Base-by-base conservation (phyloP, 1,140 invertebrate genomes). In the Drosophila asahinai region DNA sequence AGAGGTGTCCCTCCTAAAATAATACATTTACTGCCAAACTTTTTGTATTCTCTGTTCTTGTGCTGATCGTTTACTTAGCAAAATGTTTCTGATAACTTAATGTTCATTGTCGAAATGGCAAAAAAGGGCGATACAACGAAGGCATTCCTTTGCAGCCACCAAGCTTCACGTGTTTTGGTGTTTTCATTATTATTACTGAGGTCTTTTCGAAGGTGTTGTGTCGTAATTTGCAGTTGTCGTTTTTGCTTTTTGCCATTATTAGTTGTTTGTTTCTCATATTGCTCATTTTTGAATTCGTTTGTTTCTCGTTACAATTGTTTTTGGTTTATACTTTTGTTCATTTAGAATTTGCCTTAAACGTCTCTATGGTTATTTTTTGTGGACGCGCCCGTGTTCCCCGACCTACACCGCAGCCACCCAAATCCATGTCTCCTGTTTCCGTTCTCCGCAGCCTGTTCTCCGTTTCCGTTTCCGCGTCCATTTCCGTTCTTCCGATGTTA, bases 271-370 rank as follows among this genome's bases (percentile, higher is more conserved):
- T 91, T 73, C 75, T 89, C 67, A 82, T 90, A 84, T 90, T 90
- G 86, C 82, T 81, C 66, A 84, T 86, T 77, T 86, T 86, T 81
- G 86, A 87, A 79, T 78, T 84, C 75, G 74, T 77, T 91, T 87
- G 78, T 81, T 91, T 82, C 67, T 72, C 77, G 68, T 90, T 84
- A 82, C 81, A 89, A 89, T 89, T 89, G 77, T 66, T 84, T 80
- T 86, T 87, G 84, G 86, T 91, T 89, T 90, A 86, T 90, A 89
- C 81, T 86, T 89, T 86, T 86, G 80, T 84, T 90, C 82, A 83
- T 90, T 90, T 90, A 90, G 86, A 90, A 91, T 90, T 90, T 90
- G 86, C 86, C 86, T 86, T 90, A 90, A 90, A 90, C 86, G 79
- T 90, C 86, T 90, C 86, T 90, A 90, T 90, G 86, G 86, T 86